Evolutionary conservation across 2,888 invertebrate species (phyloP).

Genomic region (Ametastegia equiseti): DNA sequence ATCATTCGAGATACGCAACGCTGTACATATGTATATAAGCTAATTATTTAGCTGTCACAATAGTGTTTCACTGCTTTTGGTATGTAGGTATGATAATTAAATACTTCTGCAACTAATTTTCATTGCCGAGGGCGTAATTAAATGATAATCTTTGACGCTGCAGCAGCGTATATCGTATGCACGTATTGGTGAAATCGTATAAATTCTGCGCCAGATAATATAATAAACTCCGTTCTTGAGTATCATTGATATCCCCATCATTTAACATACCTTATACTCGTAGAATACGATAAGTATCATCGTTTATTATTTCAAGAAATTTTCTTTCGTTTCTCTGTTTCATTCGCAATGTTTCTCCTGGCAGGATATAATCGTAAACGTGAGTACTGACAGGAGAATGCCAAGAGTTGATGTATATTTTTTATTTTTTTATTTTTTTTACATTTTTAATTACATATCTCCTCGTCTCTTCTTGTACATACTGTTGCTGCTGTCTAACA

Average conservation of each 20-base stretch:
- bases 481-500: conserved; percentile 20
- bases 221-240: neutral
- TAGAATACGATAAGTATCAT: conserved; percentile 37
- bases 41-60: too few relatives aligned
- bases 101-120: too few relatives aligned
- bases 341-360: conserved; percentile 69
- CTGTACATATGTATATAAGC: too few relatives aligned
- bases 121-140: too few relatives aligned
- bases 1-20: too few relatives aligned
- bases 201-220: too few relatives aligned
- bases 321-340: conserved; percentile 71
- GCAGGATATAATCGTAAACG: conserved; percentile 79
- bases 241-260: neutral
- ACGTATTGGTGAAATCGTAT: too few relatives aligned
- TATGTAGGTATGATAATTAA: too few relatives aligned
- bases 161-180: too few relatives aligned
- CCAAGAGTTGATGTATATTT: conserved; percentile 40
- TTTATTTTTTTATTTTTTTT: conserved; percentile 26
- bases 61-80: too few relatives aligned
- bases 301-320: conserved; percentile 55
- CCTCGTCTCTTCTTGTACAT: neutral
- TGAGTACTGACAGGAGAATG: conserved; percentile 74
- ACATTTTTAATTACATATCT: conserved; percentile 31
- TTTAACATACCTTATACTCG: too few relatives aligned
- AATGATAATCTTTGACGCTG: too few relatives aligned